These are phyloP conservation scores for Cylindroiulus punctatus DNA, from an alignment of 2,888 invertebrate genomes.

Conservation along the genomic window DNA sequence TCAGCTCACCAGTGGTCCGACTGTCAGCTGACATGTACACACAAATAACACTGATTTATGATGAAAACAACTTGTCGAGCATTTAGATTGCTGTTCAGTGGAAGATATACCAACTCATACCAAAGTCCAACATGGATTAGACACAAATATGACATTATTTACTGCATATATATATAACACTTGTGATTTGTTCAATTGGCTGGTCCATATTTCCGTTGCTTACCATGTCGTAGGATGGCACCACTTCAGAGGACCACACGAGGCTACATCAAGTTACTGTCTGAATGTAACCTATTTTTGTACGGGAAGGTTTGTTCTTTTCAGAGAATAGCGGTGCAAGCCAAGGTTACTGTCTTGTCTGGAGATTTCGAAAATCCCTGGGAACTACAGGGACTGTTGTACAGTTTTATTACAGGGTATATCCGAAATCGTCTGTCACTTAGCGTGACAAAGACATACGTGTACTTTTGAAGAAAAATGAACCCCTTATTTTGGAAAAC, in stretches of 20 bases:
- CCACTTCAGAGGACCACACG: background rate
- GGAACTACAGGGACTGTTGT: too few relatives aligned
- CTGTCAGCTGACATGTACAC: background rate
- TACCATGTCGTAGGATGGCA: background rate
- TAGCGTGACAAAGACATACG: too few relatives aligned
- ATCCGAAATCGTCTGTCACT: too few relatives aligned
- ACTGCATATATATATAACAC: background rate
- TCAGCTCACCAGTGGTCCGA: background rate
- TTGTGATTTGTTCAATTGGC: background rate
- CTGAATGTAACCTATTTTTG: too few relatives aligned
- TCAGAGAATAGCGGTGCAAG: too few relatives aligned
- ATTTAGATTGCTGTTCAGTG: background rate
- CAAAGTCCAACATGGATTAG: background rate
- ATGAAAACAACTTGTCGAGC: background rate
- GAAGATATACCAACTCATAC: conserved; percentile 11
- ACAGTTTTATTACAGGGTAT: too few relatives aligned
- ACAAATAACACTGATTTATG: background rate
- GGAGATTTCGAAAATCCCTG: too few relatives aligned
- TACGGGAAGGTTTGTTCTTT: too few relatives aligned
- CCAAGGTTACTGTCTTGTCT: too few relatives aligned
- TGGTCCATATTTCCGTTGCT: background rate
- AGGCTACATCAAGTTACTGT: too few relatives aligned
- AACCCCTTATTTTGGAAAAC: too few relatives aligned
- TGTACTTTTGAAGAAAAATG: too few relatives aligned
- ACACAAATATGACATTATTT: conserved; percentile 8